phyloP scores from a whole-genome alignment of 2,113 vertebrate species.

The Epinephelus lanceolatus region DNA sequence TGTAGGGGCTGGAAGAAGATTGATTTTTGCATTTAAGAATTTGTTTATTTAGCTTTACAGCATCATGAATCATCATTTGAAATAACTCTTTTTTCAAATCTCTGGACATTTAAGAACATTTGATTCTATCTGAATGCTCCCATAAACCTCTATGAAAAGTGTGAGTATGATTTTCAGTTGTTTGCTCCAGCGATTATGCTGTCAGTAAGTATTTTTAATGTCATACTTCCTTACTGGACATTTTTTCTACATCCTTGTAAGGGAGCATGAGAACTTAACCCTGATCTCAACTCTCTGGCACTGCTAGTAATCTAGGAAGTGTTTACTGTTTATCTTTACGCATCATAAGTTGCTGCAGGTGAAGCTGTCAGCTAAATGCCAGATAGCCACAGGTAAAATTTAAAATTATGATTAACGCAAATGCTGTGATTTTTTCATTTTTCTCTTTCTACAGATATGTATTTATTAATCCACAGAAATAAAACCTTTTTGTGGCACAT shows the following conservation, averaged over 20 bases:
- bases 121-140: slow-evolving; percentile 7
- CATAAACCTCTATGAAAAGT: background rate
- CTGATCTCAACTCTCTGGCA: background rate
- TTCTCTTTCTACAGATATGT: background rate
- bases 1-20: background rate
- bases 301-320: background rate
- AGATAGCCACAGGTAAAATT: background rate
- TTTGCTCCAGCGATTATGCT: background rate
- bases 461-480: background rate
- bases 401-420: background rate
- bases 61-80: background rate
- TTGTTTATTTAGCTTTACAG: background rate
- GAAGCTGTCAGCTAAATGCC: background rate
- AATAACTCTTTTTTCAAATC: background rate
- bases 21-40: background rate
- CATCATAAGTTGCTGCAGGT: background rate
- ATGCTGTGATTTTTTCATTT: background rate
- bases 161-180: background rate
- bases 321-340: background rate
- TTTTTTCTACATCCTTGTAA: background rate
- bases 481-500: background rate
- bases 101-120: background rate
- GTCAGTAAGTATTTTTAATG: background rate
- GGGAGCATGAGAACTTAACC: background rate
- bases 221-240: background rate